Conservation (phyloP, 2,797 vertebrate species). For the Arnoldichthys spilopterus region DNA sequence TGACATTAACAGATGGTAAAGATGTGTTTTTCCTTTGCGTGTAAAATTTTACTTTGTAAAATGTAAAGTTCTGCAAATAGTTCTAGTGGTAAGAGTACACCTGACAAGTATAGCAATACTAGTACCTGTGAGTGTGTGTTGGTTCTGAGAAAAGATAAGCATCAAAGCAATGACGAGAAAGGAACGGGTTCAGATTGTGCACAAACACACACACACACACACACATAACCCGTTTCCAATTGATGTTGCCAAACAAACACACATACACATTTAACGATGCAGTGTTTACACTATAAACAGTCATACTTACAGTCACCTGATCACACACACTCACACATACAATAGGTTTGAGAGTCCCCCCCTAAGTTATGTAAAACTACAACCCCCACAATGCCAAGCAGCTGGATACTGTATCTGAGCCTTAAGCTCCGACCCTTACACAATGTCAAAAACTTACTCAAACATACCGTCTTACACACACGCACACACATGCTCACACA, state of each 20-base stretch:
- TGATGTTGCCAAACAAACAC: constrained; percentile 58
- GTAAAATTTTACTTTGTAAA: no score
- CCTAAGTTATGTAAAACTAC: constrained; percentile 38
- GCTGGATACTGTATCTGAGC: constrained; percentile 23
- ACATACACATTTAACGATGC: constrained; percentile 41
- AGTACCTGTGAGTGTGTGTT: constrained; percentile 11
- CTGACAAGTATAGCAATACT: constrained; percentile 12
- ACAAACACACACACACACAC: constrained; percentile 9
- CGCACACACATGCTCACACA: constrained; percentile 21
- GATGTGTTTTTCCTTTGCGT: no score
- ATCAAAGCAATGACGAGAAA: constrained; percentile 40
- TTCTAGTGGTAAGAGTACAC: background rate
- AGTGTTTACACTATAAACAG: constrained; percentile 57
- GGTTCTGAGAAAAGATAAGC: constrained; percentile 51
- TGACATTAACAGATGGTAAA: no score
- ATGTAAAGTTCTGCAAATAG: no score
- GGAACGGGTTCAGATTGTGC: constrained; percentile 44
- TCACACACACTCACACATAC: constrained; percentile 38
- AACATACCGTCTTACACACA: constrained; percentile 8
- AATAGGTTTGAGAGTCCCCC: constrained; percentile 8
- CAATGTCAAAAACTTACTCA: constrained; percentile 23
- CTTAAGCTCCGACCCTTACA: constrained; percentile 31
- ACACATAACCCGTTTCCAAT: constrained; percentile 17
- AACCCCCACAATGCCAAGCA: constrained; percentile 47
- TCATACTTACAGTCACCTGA: constrained; percentile 42